Evolutionary conservation across 2,113 vertebrate species (phyloP), one percentile per base, ranked within the genome.

Genomic region (Taurulus bubalis): DNA sequence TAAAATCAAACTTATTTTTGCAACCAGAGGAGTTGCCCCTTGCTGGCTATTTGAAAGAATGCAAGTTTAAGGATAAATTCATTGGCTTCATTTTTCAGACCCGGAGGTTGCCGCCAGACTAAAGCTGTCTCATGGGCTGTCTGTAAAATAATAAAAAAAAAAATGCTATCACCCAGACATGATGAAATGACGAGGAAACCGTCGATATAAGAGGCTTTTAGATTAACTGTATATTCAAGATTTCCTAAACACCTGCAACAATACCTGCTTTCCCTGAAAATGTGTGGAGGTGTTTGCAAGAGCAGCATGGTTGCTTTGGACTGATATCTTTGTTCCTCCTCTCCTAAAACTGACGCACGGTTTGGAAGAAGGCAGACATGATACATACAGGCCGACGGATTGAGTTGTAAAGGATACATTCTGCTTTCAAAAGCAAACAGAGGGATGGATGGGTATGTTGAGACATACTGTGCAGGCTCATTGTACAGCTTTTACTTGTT

Each of bases 271-370:
- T 75, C 53, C 75, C 58, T 72, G 24, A 30, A 28, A 34, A 71
- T 45, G 53, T 81, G 86, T 80, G 87, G 80, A 91, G 82, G 86
- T 47, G 82, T 87, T 87, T 79, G 71, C 24, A 67, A 59, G 68
- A 85, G 59, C 64, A 78, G 59, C 45, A 47, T 9, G 67, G 75
- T 55, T 82, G 87, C 71, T 77, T 84, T 81, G 65, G 77, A 81
- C 63, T 75, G 82, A 85, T 87, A 78, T 89, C 85, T 81, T 85
- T 85, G 87, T 82, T 83, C 74, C 49, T 53, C 36, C 32, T 76
- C 30, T 66, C 22, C 67, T 77, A 59, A 85, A 87, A 79, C 38
- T 67, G 30, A 75, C 47, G 30, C 47, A 53, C 30, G 34, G 67
- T 70, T 70, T 53, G 30, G 30, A 70, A 53, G 76, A 53, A 75